Conservation (phyloP, 2,113 vertebrate genomes). For the Protobothrops mucrosquamatus region DNA sequence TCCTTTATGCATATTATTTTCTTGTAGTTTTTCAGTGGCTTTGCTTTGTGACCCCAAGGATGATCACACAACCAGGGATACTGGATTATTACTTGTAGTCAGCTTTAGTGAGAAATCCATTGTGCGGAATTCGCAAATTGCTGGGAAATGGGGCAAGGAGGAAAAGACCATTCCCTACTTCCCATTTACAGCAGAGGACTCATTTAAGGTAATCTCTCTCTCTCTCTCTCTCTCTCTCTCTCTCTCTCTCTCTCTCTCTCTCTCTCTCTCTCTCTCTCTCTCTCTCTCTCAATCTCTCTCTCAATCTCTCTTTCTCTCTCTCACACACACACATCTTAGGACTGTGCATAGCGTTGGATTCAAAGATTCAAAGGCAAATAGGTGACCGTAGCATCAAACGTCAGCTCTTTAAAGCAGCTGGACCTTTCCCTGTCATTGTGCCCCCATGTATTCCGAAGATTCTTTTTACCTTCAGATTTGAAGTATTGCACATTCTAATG, state of each 20-base stretch:
- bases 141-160: conserved; percentile 80
- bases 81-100: conserved; percentile 80
- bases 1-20: neutral
- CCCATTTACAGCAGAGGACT: conserved; percentile 81
- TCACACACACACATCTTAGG: neutral
- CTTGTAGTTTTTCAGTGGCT: conserved; percentile 78
- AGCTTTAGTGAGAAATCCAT: conserved; percentile 82
- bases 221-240: neutral
- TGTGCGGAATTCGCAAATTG: conserved; percentile 78
- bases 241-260: too few species aligned
- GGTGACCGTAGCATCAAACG: neutral
- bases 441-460: neutral
- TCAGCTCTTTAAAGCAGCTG: neutral
- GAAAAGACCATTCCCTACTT: conserved; percentile 86
- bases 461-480: neutral
- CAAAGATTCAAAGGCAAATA: neutral
- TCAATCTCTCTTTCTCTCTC: too few species aligned
- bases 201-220: conserved; percentile 79
- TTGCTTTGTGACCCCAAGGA: conserved; percentile 75
- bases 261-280: too few species aligned
- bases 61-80: conserved; percentile 65
- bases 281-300: too few species aligned
- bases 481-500: neutral
- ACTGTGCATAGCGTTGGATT: neutral
- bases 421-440: neutral